Base-by-base conservation (phyloP, 2,888 invertebrate species). In the Diogma glabrata region DNA sequence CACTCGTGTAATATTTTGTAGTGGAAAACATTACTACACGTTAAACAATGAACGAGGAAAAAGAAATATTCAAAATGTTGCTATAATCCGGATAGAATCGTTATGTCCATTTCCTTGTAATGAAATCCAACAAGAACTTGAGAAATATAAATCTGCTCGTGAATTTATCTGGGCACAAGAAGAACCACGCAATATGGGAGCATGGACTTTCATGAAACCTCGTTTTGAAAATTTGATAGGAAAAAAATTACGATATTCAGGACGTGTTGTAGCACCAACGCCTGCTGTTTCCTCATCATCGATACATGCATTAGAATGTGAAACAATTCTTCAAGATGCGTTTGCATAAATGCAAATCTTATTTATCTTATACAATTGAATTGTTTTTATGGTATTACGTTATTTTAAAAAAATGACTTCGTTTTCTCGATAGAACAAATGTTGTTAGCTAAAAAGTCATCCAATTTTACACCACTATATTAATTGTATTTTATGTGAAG, bases 171-270 rank as follows among this genome's bases (percentile, higher is more conserved):
- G 97, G 97, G 87, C 91, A 63, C 97, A 99, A 74, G 97, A 99
- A 65, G 97, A 99, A 65, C 95, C 91, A 55, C 79, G 84, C 63
- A 99, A 99, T 65, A 91, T 91, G 87, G 97, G 97, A 17, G 89
- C 92, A 1, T 99, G 97, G 97, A 79, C 74, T 50, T 99, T 94
- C 68, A 75, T 97, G 3, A 82, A 81, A 58, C 83, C 90, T 26
- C 76, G 97, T 61, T 95, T 99, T 70, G 85, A 89, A 69, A 92
- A 94, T 70, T 73, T 96, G 51, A 74, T 95, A 49, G 94, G 91
- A 49, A 76, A 76, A 66, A 49, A 49, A 19, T 20, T 49, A n/a
- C 19, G 24, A 38, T 49, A 49, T 20, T 26, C n/a, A 6, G 38
- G 49, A 19, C 20, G 49, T 2, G 16, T 30, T 6, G 49, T 26